Evolutionary conservation across 2,113 vertebrate genomes (phyloP).

Genomic region (human (Homo sapiens)): DNA sequence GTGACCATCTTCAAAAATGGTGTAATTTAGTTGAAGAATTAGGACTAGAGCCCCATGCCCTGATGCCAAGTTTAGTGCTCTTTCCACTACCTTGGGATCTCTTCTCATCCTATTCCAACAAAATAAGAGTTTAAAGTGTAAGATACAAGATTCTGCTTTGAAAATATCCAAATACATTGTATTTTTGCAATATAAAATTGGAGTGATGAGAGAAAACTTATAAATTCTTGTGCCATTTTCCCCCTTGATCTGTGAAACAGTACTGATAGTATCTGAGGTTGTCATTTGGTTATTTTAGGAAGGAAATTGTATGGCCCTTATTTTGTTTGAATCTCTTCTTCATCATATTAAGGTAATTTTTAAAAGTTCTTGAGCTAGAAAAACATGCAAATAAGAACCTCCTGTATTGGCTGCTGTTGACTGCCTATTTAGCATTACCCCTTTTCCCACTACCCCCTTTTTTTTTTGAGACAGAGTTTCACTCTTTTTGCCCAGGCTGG

Average conservation of each 20-base stretch:
- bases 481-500: too few relatives aligned
- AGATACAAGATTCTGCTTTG: neutral
- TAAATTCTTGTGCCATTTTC: neutral
- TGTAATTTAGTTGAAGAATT: neutral
- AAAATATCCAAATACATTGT: neutral
- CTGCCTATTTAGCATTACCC: neutral
- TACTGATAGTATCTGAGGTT: neutral
- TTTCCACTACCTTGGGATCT: neutral
- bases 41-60: neutral
- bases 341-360: neutral
- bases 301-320: neutral
- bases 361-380: neutral
- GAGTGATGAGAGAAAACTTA: neutral
- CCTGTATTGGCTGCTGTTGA: neutral
- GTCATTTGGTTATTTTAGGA: conserved; percentile 1
- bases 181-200: neutral
- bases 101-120: neutral
- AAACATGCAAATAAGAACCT: neutral
- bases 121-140: neutral
- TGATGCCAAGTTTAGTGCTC: neutral
- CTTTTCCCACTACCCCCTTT: neutral
- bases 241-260: neutral
- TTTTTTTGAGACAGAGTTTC: too few relatives aligned
- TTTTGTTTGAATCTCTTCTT: conserved; percentile 13
- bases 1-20: neutral